Conservation (phyloP, 92 coral and sea anemone genomes). For the Bergia puertoricense region DNA sequence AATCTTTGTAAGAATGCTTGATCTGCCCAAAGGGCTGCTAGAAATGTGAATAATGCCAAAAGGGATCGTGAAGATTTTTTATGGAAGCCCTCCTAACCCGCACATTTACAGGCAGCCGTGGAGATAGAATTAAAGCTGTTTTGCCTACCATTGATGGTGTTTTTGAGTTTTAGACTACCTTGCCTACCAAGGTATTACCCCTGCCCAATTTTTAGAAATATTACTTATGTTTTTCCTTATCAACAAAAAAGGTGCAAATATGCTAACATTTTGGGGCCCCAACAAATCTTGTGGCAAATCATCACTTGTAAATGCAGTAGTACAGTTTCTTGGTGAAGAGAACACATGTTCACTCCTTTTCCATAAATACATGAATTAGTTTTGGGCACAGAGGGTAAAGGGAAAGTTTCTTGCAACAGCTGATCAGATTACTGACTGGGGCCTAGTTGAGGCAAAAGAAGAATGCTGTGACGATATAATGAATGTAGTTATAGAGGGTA, state of each 20-base stretch:
- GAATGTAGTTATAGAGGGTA: too few species aligned
- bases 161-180: not conserved
- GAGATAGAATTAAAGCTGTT: too few species aligned
- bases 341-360: not conserved
- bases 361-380: not conserved
- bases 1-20: too few species aligned
- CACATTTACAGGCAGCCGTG: too few species aligned
- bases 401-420: not conserved
- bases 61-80: too few species aligned
- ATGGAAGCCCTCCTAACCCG: too few species aligned
- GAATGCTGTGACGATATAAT: too few species aligned
- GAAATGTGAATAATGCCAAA: too few species aligned
- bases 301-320: not conserved
- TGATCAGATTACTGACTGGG: too few species aligned
- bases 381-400: not conserved
- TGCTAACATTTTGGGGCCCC: not conserved
- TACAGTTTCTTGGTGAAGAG: not conserved
- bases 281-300: not conserved
- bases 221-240: not conserved
- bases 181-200: not conserved
- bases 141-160: too few species aligned
- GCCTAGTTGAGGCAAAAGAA: too few species aligned
- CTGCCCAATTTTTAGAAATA: not conserved
- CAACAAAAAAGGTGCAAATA: not conserved
- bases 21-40: too few species aligned